Conservation (phyloP, 1,140 invertebrate species). For the Caenorhabditis briggsae region DNA sequence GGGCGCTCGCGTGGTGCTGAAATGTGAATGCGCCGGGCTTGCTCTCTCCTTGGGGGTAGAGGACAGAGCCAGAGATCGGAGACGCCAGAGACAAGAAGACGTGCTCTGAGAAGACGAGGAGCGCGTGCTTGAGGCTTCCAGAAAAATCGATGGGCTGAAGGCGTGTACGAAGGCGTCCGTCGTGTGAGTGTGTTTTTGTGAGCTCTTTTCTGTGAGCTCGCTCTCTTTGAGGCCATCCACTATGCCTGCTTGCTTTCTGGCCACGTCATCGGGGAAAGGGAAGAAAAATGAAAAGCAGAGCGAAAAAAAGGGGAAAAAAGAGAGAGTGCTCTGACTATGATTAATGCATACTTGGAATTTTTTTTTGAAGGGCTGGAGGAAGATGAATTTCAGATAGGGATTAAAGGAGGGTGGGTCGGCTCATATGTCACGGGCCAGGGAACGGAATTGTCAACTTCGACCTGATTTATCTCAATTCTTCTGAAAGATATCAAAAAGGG, state of each 20-base stretch:
- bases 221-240: not conserved
- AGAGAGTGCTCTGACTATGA: not conserved
- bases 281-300: not conserved
- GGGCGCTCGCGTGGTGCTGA: conserved; percentile 15
- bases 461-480: no score
- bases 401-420: no score
- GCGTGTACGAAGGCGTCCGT: not conserved
- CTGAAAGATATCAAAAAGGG: no score
- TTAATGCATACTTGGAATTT: conserved; percentile 14
- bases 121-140: not conserved
- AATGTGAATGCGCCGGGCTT: conserved; percentile 53
- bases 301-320: no score
- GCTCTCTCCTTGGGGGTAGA: not conserved
- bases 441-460: no score
- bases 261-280: not conserved
- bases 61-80: not conserved
- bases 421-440: no score
- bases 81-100: not conserved
- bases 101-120: not conserved
- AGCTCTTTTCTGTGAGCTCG: not conserved
- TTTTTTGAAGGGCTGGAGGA: not conserved
- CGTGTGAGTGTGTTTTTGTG: not conserved
- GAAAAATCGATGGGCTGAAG: conserved; percentile 28
- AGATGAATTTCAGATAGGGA: not conserved
- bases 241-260: not conserved